Conservation (phyloP, 2,888 invertebrate genomes). For the Euphydryas editha region DNA sequence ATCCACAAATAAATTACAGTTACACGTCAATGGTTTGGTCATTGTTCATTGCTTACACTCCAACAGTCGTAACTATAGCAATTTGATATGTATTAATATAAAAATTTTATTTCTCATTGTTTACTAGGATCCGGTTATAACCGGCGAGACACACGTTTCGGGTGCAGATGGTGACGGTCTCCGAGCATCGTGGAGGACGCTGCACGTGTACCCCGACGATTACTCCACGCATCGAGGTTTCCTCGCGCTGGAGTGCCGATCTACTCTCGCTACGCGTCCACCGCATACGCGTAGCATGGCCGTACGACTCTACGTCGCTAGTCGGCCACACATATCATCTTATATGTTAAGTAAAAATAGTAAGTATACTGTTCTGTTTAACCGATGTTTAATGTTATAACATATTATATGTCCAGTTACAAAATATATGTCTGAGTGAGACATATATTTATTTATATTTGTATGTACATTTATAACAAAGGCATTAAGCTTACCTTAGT, state of each 20-base stretch:
- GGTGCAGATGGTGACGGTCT: slow-evolving; percentile 74
- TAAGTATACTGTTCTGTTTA: slow-evolving; percentile 53
- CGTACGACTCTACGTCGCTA: slow-evolving; percentile 72
- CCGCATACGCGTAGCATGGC: slow-evolving; percentile 72
- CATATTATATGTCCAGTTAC: neutral
- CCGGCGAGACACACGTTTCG: slow-evolving; percentile 68
- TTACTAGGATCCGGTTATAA: slow-evolving; percentile 70
- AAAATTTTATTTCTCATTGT: neutral
- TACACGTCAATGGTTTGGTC: too few species aligned
- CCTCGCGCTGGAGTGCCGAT: slow-evolving; percentile 70
- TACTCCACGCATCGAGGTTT: slow-evolving; percentile 73
- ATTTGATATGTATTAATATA: too few species aligned
- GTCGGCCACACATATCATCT: slow-evolving; percentile 74
- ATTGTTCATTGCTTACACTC: too few species aligned
- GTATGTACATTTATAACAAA: too few species aligned
- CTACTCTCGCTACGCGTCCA: slow-evolving; percentile 67
- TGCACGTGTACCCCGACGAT: slow-evolving; percentile 74
- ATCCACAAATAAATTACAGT: too few species aligned
- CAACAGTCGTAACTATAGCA: too few species aligned
- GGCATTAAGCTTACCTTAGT: too few species aligned
- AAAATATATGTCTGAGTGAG: too few species aligned
- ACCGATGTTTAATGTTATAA: neutral
- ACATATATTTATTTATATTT: too few species aligned
- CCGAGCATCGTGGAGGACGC: slow-evolving; percentile 73
- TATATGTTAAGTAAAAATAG: slow-evolving; percentile 81